Base-by-base conservation (phyloP, 2,113 vertebrate genomes). In the Neoarius graeffei region DNA sequence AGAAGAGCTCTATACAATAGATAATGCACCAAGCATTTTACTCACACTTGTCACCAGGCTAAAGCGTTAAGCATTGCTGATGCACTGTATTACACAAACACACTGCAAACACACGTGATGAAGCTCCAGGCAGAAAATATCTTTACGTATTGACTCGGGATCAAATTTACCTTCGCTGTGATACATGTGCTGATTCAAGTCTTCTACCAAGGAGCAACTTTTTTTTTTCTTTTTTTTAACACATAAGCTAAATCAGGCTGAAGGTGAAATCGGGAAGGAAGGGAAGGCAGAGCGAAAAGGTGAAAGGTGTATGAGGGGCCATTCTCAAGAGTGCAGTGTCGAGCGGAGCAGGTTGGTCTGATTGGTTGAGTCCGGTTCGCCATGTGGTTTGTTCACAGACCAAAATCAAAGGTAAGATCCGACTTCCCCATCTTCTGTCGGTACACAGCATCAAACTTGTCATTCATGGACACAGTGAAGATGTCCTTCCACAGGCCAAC, bases 381-480 rank as follows among this genome's bases (percentile, higher is more conserved):
- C 52, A 62, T 20, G 80, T 77, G 1, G 54, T 79, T 77, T 79
- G 83, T 91, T 96, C 97, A 99, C 93, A 98, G 95, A 91, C 93
- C 93, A 93, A 99, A 99, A 94, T 99, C 97, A 85, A 99, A 99
- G 7, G 92, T 96, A 89, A 99, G 96, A 94, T 98, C 96, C 11
- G 97, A 99, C 94, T 99, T 99, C 85, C 96, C 97, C 98, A 99
- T 99, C 96, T 99, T 98, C 96, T 99, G 97, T 91, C 97, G 96
- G 90, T 98, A 99, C 85, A 98, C 96, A 1, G 95, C 90, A 74
- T 99, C 98, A 83, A 99, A 99, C 94, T 98, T 99, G 89, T 99
- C 98, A 6, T 99, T 99, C 98, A 99, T 99, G 56, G 98, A 98
- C 88, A 99, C 98, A n/a, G 98, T 99, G 95, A 99, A 99, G 95